A percentile compares a stretch with the other conserved stretches of the same genome.
Conservation (phyloP, 2,888 invertebrate species). For the Cheilosia variabilis region DNA sequence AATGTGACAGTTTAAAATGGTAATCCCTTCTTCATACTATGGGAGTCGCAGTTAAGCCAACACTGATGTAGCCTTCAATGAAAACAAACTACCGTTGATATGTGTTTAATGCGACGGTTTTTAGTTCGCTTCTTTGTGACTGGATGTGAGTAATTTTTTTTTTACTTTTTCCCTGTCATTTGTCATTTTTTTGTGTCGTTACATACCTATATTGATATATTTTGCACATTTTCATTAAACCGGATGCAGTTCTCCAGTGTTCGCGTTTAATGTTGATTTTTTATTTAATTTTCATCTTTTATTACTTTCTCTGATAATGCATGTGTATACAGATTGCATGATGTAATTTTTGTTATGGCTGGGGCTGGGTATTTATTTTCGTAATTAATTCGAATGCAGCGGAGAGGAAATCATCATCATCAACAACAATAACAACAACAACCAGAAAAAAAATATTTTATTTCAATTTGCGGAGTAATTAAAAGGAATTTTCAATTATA, state of each 20-base stretch:
- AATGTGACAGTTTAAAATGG: conserved; percentile 64
- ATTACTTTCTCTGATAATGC: conserved; percentile 25
- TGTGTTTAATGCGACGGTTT: not conserved
- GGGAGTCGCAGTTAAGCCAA: conserved; percentile 10
- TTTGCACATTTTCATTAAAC: not conserved
- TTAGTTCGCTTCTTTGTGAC: not conserved
- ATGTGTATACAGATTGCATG: not conserved
- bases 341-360: conserved; percentile 23
- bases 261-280: conserved; percentile 40
- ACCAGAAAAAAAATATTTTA: conserved; percentile 53
- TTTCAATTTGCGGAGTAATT: conserved; percentile 67
- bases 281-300: conserved; percentile 47
- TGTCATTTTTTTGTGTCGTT: not conserved
- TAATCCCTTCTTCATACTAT: conserved; percentile 34
- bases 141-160: not conserved
- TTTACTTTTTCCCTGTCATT: not conserved
- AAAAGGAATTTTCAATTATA: conserved; percentile 9
- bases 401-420: not conserved
- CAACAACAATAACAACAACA: not conserved
- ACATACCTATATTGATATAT: conserved; percentile 3
- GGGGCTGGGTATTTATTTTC: conserved; percentile 56
- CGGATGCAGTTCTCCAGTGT: not conserved
- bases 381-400: conserved; percentile 61
- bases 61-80: conserved; percentile 39
- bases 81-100: conserved; percentile 25